A percentile compares a stretch with the other conserved stretches of the same genome.
Evolutionary conservation across 2,888 invertebrate species (phyloP).

Genomic region (Brenthis ino): DNA sequence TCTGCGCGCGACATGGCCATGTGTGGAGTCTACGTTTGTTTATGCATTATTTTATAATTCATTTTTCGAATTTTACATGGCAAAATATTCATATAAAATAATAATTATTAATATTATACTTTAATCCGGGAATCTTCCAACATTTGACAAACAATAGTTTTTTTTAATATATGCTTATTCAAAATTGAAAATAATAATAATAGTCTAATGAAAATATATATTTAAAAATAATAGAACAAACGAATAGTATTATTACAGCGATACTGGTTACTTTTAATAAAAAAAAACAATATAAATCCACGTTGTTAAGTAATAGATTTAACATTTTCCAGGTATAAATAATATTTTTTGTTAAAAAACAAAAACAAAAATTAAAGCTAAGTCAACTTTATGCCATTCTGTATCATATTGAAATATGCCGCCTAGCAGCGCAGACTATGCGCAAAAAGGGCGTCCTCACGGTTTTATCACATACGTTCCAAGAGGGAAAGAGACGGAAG

Average conservation of each 20-base stretch:
- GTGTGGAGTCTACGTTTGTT: conserved; percentile 48
- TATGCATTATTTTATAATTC: conserved; percentile 24
- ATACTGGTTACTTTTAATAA: too few relatives aligned
- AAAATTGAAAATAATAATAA: too few relatives aligned
- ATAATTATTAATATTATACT: too few relatives aligned
- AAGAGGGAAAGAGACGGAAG: conserved; percentile 55
- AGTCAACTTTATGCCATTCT: conserved; percentile 47
- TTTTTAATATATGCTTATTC: too few relatives aligned
- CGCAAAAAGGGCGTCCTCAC: conserved; percentile 79
- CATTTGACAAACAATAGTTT: too few relatives aligned
- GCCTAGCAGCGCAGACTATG: conserved; percentile 79
- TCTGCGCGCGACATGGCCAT: conserved; percentile 58
- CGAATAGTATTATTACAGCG: too few relatives aligned
- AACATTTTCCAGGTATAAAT: background rate
- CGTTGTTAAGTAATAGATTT: too few relatives aligned
- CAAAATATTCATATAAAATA: too few relatives aligned
- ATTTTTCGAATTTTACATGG: background rate
- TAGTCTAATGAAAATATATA: too few relatives aligned
- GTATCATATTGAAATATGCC: conserved; percentile 72
- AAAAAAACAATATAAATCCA: too few relatives aligned
- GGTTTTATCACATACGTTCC: conserved; percentile 76
- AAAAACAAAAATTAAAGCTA: conserved; percentile 22
- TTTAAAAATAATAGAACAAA: too few relatives aligned
- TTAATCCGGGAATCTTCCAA: too few relatives aligned
- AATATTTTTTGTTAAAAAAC: background rate